phyloP scores from a whole-genome alignment of 2,888 invertebrate species.

The Pilophorus perplexus region DNA sequence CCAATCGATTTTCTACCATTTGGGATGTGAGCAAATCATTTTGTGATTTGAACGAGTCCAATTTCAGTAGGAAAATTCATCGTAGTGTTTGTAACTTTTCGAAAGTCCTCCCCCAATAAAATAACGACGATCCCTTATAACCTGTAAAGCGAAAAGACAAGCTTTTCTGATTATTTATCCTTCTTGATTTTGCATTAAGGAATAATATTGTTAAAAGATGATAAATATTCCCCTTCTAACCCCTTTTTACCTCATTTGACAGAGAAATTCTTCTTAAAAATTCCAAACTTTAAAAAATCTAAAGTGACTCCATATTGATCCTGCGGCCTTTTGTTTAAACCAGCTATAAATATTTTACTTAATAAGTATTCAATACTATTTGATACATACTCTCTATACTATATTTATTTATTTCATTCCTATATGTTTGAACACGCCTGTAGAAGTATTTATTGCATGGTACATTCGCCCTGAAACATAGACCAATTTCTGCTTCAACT shows the following conservation, averaged over 20 bases:
- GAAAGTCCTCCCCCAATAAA: neutral
- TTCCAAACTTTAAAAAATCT: neutral
- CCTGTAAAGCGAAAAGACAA: too few species aligned
- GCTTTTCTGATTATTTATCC: too few species aligned
- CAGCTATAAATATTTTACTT: slow-evolving; percentile 46
- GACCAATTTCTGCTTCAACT: slow-evolving; percentile 43
- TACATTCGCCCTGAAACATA: slow-evolving; percentile 45
- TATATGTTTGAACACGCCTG: slow-evolving; percentile 47
- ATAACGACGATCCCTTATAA: slow-evolving; percentile 5
- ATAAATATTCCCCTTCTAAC: neutral
- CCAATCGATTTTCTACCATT: slow-evolving; percentile 31
- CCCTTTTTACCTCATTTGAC: neutral
- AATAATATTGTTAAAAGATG: too few species aligned
- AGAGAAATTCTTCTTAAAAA: neutral
- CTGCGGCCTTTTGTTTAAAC: slow-evolving; percentile 48
- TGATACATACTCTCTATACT: slow-evolving; percentile 43
- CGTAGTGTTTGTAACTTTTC: slow-evolving; percentile 32
- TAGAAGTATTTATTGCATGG: slow-evolving; percentile 46
- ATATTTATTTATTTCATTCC: slow-evolving; percentile 43
- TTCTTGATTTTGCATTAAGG: too few species aligned
- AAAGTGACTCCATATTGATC: slow-evolving; percentile 19
- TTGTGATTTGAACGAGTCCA: slow-evolving; percentile 33
- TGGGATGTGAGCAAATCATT: slow-evolving; percentile 38
- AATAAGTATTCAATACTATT: slow-evolving; percentile 46
- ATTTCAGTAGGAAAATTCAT: slow-evolving; percentile 29